Conservation (phyloP, 2,797 vertebrate species). For the Xyrichtys novacula region DNA sequence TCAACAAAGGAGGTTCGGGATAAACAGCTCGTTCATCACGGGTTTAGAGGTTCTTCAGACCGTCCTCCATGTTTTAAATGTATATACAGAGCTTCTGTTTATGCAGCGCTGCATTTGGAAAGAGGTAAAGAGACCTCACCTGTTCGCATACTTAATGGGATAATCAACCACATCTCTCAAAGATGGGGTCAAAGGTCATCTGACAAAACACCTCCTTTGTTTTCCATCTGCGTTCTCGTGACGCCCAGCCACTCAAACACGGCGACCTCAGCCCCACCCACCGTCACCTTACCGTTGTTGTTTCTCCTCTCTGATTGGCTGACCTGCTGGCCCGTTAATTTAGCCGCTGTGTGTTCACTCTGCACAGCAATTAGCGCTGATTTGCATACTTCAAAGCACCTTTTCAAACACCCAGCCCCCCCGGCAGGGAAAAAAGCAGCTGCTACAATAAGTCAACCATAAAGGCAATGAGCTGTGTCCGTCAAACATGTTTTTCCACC, state of each 20-base stretch:
- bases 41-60: too few species aligned
- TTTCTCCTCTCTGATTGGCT: conserved; percentile 43
- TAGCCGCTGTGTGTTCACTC: conserved; percentile 53
- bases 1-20: too few species aligned
- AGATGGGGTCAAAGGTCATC: conserved; percentile 46
- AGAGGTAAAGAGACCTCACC: background rate
- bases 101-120: background rate
- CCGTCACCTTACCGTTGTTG: conserved; percentile 5
- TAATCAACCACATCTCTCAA: conserved; percentile 28
- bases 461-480: background rate
- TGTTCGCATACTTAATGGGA: conserved; percentile 28
- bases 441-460: background rate
- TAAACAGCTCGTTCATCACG: too few species aligned
- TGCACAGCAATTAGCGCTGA: conserved; percentile 66
- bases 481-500: background rate
- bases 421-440: background rate
- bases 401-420: conserved; percentile 8
- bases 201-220: conserved; percentile 19
- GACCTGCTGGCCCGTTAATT: conserved; percentile 49
- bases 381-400: conserved; percentile 56
- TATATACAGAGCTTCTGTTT: too few species aligned
- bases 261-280: conserved; percentile 16
- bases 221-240: conserved; percentile 5
- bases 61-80: background rate
- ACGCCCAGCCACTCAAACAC: conserved; percentile 2